A percentile compares a stretch with the other conserved stretches of the same genome.
These are phyloP conservation scores for Sebastes minor DNA, from an alignment of 2,797 vertebrate species.

Conservation along the genomic window DNA sequence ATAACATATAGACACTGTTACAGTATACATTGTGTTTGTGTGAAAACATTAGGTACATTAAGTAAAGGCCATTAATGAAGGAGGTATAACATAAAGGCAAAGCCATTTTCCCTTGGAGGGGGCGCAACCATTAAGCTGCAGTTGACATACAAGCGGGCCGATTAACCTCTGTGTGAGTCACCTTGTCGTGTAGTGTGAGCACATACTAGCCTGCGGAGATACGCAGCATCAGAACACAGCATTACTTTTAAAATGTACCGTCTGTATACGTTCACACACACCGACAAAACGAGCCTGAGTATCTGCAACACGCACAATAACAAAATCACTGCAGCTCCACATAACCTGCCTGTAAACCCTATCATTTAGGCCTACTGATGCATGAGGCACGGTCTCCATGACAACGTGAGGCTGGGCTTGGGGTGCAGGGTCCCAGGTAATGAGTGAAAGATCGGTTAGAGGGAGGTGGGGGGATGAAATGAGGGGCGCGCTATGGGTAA, in stretches of 20 bases:
- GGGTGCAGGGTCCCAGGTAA: slow-evolving; percentile 75
- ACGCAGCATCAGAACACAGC: background rate
- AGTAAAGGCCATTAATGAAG: slow-evolving; percentile 10
- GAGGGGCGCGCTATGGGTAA: slow-evolving; percentile 24
- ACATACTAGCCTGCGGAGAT: background rate
- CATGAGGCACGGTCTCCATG: slow-evolving; percentile 70
- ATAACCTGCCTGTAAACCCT: slow-evolving; percentile 43
- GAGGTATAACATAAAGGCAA: slow-evolving; percentile 32
- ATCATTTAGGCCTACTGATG: slow-evolving; percentile 53
- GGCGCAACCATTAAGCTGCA: slow-evolving; percentile 18
- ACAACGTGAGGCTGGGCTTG: slow-evolving; percentile 64
- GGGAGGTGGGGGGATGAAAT: slow-evolving; percentile 36
- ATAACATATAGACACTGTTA: slow-evolving; percentile 24
- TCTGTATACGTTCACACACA: background rate
- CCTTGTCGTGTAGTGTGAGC: slow-evolving; percentile 25
- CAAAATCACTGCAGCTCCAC: slow-evolving; percentile 35
- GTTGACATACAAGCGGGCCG: slow-evolving; percentile 24
- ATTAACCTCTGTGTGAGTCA: slow-evolving; percentile 54
- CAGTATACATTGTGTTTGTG: background rate
- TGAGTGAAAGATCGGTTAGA: slow-evolving; percentile 57
- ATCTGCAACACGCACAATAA: background rate
- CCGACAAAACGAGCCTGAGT: background rate
- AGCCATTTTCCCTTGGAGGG: slow-evolving; percentile 19
- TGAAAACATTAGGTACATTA: slow-evolving; percentile 3
- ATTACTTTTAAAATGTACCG: background rate